These are phyloP conservation scores for Takifugu ocellatus DNA, from an alignment of 2,797 vertebrate genomes.

Conservation along the genomic window DNA sequence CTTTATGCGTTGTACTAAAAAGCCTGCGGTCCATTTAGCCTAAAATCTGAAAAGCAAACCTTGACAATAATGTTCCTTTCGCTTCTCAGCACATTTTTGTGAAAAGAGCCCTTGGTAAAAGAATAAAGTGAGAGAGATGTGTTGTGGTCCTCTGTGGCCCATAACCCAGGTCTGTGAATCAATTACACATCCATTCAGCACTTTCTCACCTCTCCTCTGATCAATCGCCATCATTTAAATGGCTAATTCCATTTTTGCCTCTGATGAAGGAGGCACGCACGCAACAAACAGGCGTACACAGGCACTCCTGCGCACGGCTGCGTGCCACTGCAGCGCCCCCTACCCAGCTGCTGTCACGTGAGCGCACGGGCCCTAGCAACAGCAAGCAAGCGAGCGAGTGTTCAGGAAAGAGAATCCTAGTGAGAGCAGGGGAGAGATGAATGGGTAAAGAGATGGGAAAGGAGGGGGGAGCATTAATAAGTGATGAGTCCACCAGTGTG, in stretches of 20 bases:
- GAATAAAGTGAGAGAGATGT: conserved; percentile 20
- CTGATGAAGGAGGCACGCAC: conserved; percentile 58
- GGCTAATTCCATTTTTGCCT: conserved; percentile 58
- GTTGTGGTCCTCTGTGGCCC: conserved; percentile 30
- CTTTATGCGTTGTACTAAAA: conserved; percentile 26
- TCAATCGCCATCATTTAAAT: conserved; percentile 62
- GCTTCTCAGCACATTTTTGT: conserved; percentile 28
- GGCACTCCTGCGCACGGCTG: conserved; percentile 37
- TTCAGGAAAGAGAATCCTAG: conserved; percentile 62
- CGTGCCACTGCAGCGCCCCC: conserved; percentile 76
- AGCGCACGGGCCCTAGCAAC: conserved; percentile 78
- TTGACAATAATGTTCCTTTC: conserved; percentile 13
- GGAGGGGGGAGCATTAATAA: conserved; percentile 78
- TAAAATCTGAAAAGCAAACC: conserved; percentile 35
- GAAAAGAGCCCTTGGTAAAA: conserved; percentile 6
- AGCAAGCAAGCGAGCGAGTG: conserved; percentile 68
- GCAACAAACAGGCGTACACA: conserved; percentile 30
- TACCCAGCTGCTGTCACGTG: conserved; percentile 77
- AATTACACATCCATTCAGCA: conserved; percentile 58
- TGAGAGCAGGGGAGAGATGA: conserved; percentile 58
- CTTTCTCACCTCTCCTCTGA: conserved; percentile 52
- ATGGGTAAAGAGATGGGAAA: conserved; percentile 59
- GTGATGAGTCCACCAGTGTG: conserved; percentile 81
- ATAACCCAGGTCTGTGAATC: conserved; percentile 44
- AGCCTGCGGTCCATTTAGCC: conserved; percentile 28